Base-by-base conservation (phyloP, 2,113 vertebrate species). In the Dipodomys merriami region DNA sequence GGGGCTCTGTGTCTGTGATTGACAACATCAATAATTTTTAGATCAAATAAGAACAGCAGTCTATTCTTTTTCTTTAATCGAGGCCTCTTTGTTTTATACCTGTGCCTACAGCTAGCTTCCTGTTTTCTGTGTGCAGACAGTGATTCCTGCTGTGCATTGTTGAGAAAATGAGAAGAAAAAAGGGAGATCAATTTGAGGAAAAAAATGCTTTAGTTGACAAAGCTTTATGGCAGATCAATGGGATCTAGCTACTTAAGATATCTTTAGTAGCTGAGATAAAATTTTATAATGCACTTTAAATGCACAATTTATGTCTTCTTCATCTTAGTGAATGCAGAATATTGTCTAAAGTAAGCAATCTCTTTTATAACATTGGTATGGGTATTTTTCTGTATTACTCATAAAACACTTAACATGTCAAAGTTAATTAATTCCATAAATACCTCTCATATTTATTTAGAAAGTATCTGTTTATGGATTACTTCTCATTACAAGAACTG, bases 131-230 rank as follows among this genome's bases (percentile, higher is more conserved):
- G 97, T 98, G 97, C 97, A 97, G 98, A 98, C 98, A 98, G 95
- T 98, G 98, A 97, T 97, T 97, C 98, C 97, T 98, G 98, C 98
- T 99, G 99, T 98, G 98, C 98, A 98, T 97, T 98, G 98, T 97
- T 78, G 97, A 94, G 97, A 97, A 98, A 99, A 99, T 98, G 98
- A 98, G 97, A 96, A 97, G 98, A 96, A 97, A 98, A 98, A 98
- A 98, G 97, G 96, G 97, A 97, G 98, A 98, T 98, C 97, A 98
- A 98, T 98, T 98, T 97, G 97, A 98, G 97, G 91, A 93, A 97
- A 94, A 97, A 98, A 98, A 97, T 49, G 95, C 97, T 95, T 97
- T 94, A 80, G 96, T 98, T 98, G 97, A 98, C 97, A 98, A 98
- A 98, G 97, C 97, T 98, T 98, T 98, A 95, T 89, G 96, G 95